Evolutionary conservation across 1,140 invertebrate genomes (phyloP).

Genomic region (Ceratoteleas bidentatus): DNA sequence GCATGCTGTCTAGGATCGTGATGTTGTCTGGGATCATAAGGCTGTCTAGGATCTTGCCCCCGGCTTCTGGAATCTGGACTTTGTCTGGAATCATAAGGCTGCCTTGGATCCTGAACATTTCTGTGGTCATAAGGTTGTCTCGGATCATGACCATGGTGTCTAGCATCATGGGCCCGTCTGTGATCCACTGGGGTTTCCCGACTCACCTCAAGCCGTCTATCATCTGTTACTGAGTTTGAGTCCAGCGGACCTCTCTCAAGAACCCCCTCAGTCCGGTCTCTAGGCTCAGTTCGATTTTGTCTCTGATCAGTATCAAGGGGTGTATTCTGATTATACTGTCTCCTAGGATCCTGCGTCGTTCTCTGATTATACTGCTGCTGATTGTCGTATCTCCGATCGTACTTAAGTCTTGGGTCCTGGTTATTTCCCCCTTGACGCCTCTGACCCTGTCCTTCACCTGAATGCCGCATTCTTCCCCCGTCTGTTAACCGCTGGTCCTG

Average conservation of each 20-base stretch:
- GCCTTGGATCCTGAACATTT: constrained; percentile 14
- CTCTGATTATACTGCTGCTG: neutral
- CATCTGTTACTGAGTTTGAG: too few relatives aligned
- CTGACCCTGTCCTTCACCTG: constrained; percentile 1
- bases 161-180: neutral
- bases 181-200: neutral
- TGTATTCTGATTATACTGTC: neutral
- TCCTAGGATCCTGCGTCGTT: neutral
- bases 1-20: too few relatives aligned
- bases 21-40: constrained; percentile 7
- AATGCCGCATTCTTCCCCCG: neutral
- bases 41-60: neutral
- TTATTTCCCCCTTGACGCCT: neutral
- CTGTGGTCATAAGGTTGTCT: neutral
- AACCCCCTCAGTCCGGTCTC: too few relatives aligned
- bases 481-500: neutral
- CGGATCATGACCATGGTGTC: neutral
- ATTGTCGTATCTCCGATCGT: neutral
- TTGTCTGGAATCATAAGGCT: neutral
- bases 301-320: too few relatives aligned
- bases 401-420: neutral
- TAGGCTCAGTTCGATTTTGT: too few relatives aligned
- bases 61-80: neutral
- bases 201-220: too few relatives aligned
- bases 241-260: too few relatives aligned